Percentiles rank a stretch among this genome's conserved stretches.
These are phyloP conservation scores for Rhinoderma darwinii DNA, from an alignment of 2,113 vertebrate species.

Conservation along the genomic window DNA sequence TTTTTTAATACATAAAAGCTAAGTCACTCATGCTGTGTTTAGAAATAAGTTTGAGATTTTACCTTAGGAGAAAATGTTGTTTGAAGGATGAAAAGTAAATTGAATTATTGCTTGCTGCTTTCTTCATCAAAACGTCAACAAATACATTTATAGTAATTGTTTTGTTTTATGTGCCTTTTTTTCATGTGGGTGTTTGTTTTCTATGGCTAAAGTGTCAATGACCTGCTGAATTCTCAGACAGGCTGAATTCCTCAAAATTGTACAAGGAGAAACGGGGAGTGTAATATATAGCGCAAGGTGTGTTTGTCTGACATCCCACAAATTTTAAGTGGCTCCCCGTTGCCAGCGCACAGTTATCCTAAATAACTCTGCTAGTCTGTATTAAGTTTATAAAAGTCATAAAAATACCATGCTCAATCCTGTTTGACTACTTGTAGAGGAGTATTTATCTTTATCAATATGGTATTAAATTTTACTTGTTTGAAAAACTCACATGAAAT, in stretches of 20 bases:
- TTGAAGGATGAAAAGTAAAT: neutral
- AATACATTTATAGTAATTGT: neutral
- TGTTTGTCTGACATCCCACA: too few relatives aligned
- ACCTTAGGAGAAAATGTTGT: neutral
- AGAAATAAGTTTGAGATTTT: neutral
- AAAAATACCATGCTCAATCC: too few relatives aligned
- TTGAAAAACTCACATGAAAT: too few relatives aligned
- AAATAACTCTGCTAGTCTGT: too few relatives aligned
- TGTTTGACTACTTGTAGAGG: too few relatives aligned
- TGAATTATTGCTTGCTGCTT: neutral
- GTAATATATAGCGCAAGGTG: too few relatives aligned
- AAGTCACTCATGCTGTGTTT: neutral
- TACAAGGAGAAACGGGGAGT: neutral
- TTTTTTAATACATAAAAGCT: neutral
- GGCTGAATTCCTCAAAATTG: neutral
- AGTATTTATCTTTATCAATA: too few relatives aligned
- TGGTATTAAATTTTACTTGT: too few relatives aligned
- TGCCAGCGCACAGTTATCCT: too few relatives aligned
- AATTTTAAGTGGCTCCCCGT: too few relatives aligned
- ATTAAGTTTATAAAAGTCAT: too few relatives aligned
- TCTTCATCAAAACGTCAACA: neutral
- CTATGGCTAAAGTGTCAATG: neutral
- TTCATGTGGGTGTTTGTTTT: neutral
- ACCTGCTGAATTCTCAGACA: neutral
- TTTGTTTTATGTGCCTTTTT: slow-evolving; percentile 2